These are phyloP conservation scores for Drosophila quinaria DNA, from an alignment of 2,888 invertebrate genomes.

Conservation along the genomic window DNA sequence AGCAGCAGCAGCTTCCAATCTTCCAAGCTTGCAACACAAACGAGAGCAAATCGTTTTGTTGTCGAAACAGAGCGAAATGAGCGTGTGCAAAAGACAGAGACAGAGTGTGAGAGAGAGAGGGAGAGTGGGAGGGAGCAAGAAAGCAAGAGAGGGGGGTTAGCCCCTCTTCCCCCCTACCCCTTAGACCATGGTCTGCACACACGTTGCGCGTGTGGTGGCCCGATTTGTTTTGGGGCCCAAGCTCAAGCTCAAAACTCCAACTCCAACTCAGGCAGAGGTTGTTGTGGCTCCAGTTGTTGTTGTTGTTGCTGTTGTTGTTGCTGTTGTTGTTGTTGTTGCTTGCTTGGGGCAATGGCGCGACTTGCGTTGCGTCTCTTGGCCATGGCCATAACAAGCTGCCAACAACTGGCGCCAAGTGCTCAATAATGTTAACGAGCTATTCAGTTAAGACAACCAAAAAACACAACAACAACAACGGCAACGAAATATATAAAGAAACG, in stretches of 20 bases:
- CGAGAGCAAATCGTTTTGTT: slow-evolving; percentile 82
- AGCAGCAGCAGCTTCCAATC: slow-evolving; percentile 19
- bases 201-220: slow-evolving; percentile 66
- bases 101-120: neutral
- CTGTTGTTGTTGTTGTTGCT: slow-evolving; percentile 24
- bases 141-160: too few relatives aligned
- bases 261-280: slow-evolving; percentile 14
- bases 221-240: slow-evolving; percentile 62
- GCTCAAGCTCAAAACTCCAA: slow-evolving; percentile 8
- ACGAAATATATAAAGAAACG: slow-evolving; percentile 31
- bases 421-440: slow-evolving; percentile 85
- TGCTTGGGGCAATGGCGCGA: slow-evolving; percentile 69
- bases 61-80: slow-evolving; percentile 37
- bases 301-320: slow-evolving; percentile 19
- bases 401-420: slow-evolving; percentile 86
- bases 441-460: slow-evolving; percentile 80
- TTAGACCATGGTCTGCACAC: neutral
- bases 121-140: too few relatives aligned
- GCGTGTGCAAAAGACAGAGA: neutral
- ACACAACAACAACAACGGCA: slow-evolving; percentile 43
- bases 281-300: slow-evolving; percentile 42
- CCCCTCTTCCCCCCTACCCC: neutral
- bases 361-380: slow-evolving; percentile 52
- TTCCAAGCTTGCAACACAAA: slow-evolving; percentile 68
- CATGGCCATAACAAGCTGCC: slow-evolving; percentile 82